A percentile compares a stretch with the other conserved stretches of the same genome.
Evolutionary conservation across 1,140 invertebrate genomes (phyloP).

Genomic region (Lysiphlebus fabarum): DNA sequence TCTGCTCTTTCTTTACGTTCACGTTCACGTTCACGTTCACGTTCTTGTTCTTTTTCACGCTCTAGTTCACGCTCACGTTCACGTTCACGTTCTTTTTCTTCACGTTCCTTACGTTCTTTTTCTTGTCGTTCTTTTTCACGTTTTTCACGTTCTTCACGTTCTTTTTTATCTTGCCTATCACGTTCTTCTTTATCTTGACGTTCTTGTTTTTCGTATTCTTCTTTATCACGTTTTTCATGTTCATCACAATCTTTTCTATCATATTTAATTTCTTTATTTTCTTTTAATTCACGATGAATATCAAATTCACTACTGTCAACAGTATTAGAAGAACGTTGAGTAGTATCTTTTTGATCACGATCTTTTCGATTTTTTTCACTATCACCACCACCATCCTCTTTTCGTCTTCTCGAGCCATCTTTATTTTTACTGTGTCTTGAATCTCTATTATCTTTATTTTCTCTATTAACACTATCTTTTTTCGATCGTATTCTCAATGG

Average conservation of each 20-base stretch:
- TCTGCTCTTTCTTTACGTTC: slow-evolving; percentile 37
- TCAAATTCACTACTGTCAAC: slow-evolving; percentile 20
- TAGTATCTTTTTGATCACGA: slow-evolving; percentile 40
- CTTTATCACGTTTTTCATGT: slow-evolving; percentile 44
- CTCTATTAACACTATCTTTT: slow-evolving; percentile 28
- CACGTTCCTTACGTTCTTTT: slow-evolving; percentile 49
- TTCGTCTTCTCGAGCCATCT: slow-evolving; percentile 39
- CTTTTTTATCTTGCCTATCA: slow-evolving; percentile 32
- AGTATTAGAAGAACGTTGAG: slow-evolving; percentile 25
- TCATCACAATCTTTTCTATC: slow-evolving; percentile 48
- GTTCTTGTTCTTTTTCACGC: slow-evolving; percentile 33
- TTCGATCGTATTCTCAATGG: slow-evolving; percentile 23
- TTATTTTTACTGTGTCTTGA: slow-evolving; percentile 42
- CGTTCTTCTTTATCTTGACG: slow-evolving; percentile 43
- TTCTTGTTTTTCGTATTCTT: slow-evolving; percentile 47
- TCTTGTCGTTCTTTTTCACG: slow-evolving; percentile 35
- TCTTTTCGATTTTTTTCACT: slow-evolving; percentile 39
- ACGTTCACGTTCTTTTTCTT: slow-evolving; percentile 43
- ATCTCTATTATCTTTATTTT: slow-evolving; percentile 38
- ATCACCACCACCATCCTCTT: slow-evolving; percentile 37
- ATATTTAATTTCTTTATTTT: slow-evolving; percentile 35
- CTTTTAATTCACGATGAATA: slow-evolving; percentile 32
- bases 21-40: slow-evolving; percentile 38
- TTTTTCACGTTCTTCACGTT: slow-evolving; percentile 42
- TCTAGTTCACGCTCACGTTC: slow-evolving; percentile 26